Conservation (phyloP, 1,140 invertebrate species). For the Phenacoccus solenopsis region DNA sequence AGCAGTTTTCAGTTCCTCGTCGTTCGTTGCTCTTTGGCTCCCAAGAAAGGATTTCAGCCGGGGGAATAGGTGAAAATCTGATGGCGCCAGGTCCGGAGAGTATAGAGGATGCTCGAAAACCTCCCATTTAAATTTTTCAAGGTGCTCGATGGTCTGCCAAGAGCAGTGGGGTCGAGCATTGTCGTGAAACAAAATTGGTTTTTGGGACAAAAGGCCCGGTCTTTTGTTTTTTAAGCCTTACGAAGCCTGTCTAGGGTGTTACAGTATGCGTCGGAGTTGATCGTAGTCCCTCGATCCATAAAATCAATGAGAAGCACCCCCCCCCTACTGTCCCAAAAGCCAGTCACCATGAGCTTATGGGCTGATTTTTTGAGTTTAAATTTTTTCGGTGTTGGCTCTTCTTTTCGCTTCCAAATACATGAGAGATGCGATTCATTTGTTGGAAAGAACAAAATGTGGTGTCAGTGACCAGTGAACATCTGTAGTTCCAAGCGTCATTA, state of each 20-base stretch:
- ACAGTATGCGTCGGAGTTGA: conserved; percentile 27
- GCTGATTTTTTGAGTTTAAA: conserved; percentile 27
- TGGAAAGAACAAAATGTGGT: too few relatives aligned
- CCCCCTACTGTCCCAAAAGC: conserved; percentile 27
- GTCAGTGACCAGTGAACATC: too few relatives aligned
- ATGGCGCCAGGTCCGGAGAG: conserved; percentile 30
- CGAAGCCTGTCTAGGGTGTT: conserved; percentile 20
- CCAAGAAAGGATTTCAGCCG: conserved; percentile 14
- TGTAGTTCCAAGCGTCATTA: too few relatives aligned
- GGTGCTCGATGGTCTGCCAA: neutral
- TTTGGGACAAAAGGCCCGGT: neutral
- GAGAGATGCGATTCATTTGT: too few relatives aligned
- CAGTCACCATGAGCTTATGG: conserved; percentile 28
- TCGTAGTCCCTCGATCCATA: conserved; percentile 24
- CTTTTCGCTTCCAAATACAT: conserved; percentile 12
- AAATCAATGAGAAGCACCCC: conserved; percentile 26
- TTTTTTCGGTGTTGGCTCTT: conserved; percentile 24
- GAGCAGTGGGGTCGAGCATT: neutral
- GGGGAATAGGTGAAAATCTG: conserved; percentile 31
- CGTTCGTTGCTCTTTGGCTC: neutral
- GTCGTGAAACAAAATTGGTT: neutral
- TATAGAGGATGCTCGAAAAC: conserved; percentile 31
- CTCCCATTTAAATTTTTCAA: conserved; percentile 29
- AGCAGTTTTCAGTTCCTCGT: conserved; percentile 11
- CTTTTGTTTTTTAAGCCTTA: neutral